Percentiles rank a stretch among this genome's conserved stretches.
These are phyloP conservation scores for Leptopilina myrica DNA, from an alignment of 2,888 invertebrate species.

Conservation along the genomic window DNA sequence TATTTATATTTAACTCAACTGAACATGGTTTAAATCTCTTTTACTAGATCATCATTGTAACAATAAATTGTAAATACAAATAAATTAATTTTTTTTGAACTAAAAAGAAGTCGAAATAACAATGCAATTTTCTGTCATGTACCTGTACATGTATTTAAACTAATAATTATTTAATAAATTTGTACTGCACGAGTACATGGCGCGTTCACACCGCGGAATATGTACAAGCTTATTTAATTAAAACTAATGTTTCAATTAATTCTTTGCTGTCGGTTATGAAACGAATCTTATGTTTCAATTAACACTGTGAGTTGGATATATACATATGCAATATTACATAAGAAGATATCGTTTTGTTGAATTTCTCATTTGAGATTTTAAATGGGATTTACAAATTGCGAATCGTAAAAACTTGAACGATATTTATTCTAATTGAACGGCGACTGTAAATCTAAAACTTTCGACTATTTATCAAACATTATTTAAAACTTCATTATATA, in stretches of 20 bases:
- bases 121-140: neutral
- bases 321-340: neutral
- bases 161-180: conserved; percentile 17
- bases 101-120: no score
- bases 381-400: neutral
- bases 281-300: conserved; percentile 27
- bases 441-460: neutral
- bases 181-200: neutral
- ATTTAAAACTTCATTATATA: neutral
- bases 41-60: no score
- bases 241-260: conserved; percentile 29
- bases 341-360: conserved; percentile 6
- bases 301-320: conserved; percentile 9
- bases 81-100: no score
- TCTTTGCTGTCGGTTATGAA: conserved; percentile 8
- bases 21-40: no score
- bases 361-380: conserved; percentile 22
- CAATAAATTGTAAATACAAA: no score
- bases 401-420: conserved; percentile 4
- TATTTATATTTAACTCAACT: no score
- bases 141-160: neutral
- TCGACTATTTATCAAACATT: neutral
- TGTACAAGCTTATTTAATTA: conserved; percentile 1
- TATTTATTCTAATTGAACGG: neutral
- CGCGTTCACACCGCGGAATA: neutral